Evolutionary conservation across 2,113 vertebrate genomes (phyloP).

Genomic region (Lipotes vexillifer): DNA sequence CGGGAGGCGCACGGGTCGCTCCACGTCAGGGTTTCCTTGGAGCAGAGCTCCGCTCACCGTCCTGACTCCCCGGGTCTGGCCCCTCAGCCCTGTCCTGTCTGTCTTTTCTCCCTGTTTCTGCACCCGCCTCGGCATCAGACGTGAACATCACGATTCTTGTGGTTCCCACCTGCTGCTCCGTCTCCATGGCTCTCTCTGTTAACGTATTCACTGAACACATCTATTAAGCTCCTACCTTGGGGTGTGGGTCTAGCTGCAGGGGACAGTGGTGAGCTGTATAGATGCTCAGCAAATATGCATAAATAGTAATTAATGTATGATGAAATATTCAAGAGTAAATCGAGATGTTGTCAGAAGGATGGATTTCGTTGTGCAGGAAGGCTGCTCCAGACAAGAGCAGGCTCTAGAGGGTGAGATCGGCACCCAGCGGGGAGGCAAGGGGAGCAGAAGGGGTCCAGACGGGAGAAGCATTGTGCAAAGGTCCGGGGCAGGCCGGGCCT

Average conservation of each 20-base stretch:
- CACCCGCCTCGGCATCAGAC: neutral
- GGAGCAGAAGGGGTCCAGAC: too few relatives aligned
- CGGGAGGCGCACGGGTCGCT: rapidly evolving
- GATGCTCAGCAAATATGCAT: too few relatives aligned
- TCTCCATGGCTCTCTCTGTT: neutral
- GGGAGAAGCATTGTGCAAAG: rapidly evolving
- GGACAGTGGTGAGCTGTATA: neutral
- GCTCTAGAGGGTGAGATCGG: neutral
- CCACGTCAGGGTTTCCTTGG: neutral
- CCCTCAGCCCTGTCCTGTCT: neutral
- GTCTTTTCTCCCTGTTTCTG: neutral
- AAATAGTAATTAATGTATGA: neutral
- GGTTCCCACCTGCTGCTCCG: neutral
- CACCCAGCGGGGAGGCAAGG: neutral
- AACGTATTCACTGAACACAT: neutral
- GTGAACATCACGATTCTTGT: neutral
- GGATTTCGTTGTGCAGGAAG: neutral
- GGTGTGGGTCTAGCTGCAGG: neutral
- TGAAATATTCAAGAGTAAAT: neutral
- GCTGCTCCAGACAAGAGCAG: neutral
- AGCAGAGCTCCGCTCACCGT: too few relatives aligned
- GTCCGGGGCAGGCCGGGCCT: neutral
- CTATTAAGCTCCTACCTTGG: neutral
- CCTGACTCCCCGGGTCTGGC: rapidly evolving
- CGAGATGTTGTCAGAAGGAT: neutral